Evolutionary conservation across 1,140 invertebrate species (phyloP), one percentile per base, ranked within the genome.

Genomic region (Eufriesea mexicana): DNA sequence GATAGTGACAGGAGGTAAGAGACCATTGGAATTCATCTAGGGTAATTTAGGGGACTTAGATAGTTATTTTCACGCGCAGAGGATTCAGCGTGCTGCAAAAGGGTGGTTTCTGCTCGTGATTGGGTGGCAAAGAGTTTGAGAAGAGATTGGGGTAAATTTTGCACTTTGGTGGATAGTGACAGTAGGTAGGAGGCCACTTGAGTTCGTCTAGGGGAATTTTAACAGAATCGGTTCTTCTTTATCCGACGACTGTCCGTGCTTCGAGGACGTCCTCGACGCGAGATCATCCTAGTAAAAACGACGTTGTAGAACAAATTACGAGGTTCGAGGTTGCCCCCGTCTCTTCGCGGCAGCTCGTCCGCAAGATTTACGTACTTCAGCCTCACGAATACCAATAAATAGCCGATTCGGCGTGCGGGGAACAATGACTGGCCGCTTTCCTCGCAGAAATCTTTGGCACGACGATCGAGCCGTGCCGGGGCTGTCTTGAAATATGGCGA

Each of bases 401-500:
- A 72, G 67, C 18, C 67, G 76, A 83, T 83, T 79, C 66, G 49
- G 66, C 18, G 20, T 20, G 23, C 51, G 57, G 49, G 4, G 66
- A 72, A 84, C 82, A 84, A 84, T 84, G 76, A 59, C 28, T 12
- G 9, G 49, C 23, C 23, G 75, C 49, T 79, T 84, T 67, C 67
- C 77, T 64, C 66, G 74, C 76, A 79, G 59, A 84, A 71, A 67
- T 28, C 57, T 55, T 77, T 25, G 72, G 7, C 59, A 59, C 9
- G 9, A 49, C 14, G 20, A 47, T 57, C 2, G 35, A 45, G 23
- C 23, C 14, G 28, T 49, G 51, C 23, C 7, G 45, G n/a, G 20
- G 8, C 35, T 57, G 10, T 14, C 49, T 64, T 89, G 86, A 90
- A 88, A 89, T 90, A 91, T 85, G 84, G 75, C 89, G 64, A 70